phyloP scores from a whole-genome alignment of 1,140 invertebrate species.

The Drosophila bocki region DNA sequence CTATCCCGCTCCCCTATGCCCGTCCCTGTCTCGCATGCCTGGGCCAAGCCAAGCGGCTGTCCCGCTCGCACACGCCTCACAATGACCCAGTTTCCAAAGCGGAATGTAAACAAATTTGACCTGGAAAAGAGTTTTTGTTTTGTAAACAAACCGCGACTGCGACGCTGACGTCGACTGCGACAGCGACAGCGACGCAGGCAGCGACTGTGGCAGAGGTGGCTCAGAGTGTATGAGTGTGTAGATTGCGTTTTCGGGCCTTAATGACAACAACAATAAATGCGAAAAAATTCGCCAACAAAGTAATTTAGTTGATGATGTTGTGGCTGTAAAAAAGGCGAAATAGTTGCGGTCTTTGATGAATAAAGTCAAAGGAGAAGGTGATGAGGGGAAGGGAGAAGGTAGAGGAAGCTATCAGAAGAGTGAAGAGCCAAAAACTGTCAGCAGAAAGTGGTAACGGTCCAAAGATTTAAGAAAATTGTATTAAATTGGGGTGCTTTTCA shows the following conservation, averaged over 20 bases:
- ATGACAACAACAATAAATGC: conserved; percentile 39
- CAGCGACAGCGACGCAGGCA: conserved; percentile 41
- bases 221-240: conserved; percentile 45
- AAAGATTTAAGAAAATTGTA: conserved; percentile 20
- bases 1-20: conserved; percentile 8
- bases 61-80: conserved; percentile 66
- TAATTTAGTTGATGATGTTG: conserved; percentile 49
- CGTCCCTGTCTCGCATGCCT: conserved; percentile 31
- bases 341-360: conserved; percentile 45
- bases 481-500: conserved; percentile 5
- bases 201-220: conserved; percentile 36
- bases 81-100: conserved; percentile 81
- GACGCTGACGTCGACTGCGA: conserved; percentile 37
- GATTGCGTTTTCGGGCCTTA: conserved; percentile 70
- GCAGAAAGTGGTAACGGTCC: conserved; percentile 22
- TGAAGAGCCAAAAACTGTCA: not conserved
- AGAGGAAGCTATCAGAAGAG: not conserved
- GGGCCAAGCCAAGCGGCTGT: conserved; percentile 22
- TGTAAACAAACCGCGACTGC: conserved; percentile 73
- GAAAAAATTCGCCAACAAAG: conserved; percentile 61
- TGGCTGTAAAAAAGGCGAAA: conserved; percentile 47
- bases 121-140: conserved; percentile 78
- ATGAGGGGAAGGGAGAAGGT: too few species aligned
- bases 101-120: conserved; percentile 84
- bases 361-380: not conserved